A percentile compares a stretch with the other conserved stretches of the same genome.
Conservation (phyloP, 2,888 invertebrate species). For the Icerya purchasi region DNA sequence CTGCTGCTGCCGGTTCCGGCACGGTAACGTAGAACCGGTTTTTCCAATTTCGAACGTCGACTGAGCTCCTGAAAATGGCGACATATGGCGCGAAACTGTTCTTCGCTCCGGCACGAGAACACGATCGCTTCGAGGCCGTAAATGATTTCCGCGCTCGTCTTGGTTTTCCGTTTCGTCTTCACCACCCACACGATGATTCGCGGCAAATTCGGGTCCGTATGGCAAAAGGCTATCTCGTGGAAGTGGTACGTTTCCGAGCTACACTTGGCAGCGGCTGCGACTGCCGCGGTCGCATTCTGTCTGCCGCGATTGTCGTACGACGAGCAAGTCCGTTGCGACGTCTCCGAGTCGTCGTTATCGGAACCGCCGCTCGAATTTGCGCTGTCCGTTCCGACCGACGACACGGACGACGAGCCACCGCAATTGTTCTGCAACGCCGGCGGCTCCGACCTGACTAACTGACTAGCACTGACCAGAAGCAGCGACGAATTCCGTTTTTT, state of each 20-base stretch:
- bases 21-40: conserved; percentile 14
- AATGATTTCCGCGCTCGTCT: conserved; percentile 4
- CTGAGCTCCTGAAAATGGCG: conserved; percentile 21
- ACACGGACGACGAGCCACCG: conserved; percentile 10
- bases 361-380: conserved; percentile 21
- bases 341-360: conserved; percentile 19
- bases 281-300: neutral
- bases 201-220: conserved; percentile 22
- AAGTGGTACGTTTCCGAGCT: conserved; percentile 18
- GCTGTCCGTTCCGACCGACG: conserved; percentile 18
- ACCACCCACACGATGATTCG: conserved; percentile 23
- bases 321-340: neutral
- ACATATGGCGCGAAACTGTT: conserved; percentile 20
- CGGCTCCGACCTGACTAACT: neutral
- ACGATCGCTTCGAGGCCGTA: conserved; percentile 21
- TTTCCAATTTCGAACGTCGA: conserved; percentile 19
- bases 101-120: conserved; percentile 21
- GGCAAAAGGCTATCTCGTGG: conserved; percentile 23
- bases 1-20: conserved; percentile 16
- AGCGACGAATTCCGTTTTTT: conserved; percentile 9
- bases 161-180: conserved; percentile 15
- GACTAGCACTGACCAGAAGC: conserved; percentile 12
- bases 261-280: no score
- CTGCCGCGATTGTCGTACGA: neutral
- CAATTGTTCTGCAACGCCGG: conserved; percentile 16